Base-by-base conservation (phyloP, 2,888 invertebrate species). In the Abscondita cerata region DNA sequence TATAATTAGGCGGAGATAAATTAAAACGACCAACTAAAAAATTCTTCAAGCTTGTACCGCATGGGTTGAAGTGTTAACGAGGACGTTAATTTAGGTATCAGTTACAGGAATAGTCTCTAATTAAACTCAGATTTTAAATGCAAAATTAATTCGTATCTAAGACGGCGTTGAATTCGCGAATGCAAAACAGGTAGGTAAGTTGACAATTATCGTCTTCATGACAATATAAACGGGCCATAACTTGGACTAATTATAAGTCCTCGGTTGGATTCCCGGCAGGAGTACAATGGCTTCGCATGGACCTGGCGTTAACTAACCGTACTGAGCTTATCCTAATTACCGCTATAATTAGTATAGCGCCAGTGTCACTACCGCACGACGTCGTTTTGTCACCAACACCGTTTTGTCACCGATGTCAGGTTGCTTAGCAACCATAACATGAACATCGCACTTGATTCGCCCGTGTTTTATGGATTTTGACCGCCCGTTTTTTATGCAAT, bases 301-400 rank as follows among this genome's bases (percentile, higher is more conserved):
- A 62, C 67, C 62, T 65, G 62, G 64, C 66, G 69, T 66, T 69
- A 79, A 79, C 78, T 78, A 78, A 78, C 78, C 78, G 73, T 76
- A 72, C 71, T 73, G 68, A 74, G 79, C 78, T 80, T 80, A 80
- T 78, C 76, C 80, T 80, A 79, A 80, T 80, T 80, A 80, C 78
- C 73, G 75, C 73, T 73, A 76, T 80, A 80, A 80, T 80, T 80
- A 80, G 79, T 72, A 74, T 71, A 73, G 75, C 76, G 75, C 70
- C 70, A 69, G 73, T 72, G 71, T 72, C 73, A 72, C 71, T 69
- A 72, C 72, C 72, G 68, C 68, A 66, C 67, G 75, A 73, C 72
- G 74, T 71, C 72, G 76, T 77, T 77, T 76, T 76, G 76, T 77
- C 76, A 72, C 75, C 75, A 75, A 70, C 36, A 36, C 72, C 72